Evolutionary conservation across 2,113 vertebrate species (phyloP).

Genomic region (Agapornis roseicollis): DNA sequence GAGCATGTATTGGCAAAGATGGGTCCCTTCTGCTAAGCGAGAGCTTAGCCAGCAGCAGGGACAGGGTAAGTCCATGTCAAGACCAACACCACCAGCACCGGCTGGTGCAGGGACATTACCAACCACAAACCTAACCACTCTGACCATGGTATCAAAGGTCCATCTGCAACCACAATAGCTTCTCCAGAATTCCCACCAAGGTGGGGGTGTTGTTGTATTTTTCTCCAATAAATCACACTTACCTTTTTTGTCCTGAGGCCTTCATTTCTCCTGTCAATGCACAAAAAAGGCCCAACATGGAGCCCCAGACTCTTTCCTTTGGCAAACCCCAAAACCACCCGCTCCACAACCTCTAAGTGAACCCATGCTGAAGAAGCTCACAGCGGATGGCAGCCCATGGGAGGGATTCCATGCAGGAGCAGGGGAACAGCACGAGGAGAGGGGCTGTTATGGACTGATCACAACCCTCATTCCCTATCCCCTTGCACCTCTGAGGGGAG

Average conservation of each 20-base stretch:
- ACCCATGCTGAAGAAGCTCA: background rate
- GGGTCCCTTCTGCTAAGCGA: background rate
- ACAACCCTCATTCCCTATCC: background rate
- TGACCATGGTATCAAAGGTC: rapidly evolving
- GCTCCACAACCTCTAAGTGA: rapidly evolving
- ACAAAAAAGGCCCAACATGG: background rate
- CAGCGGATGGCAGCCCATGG: background rate
- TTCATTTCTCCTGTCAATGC: background rate
- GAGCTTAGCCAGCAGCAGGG: rapidly evolving
- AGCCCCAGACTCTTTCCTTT: background rate
- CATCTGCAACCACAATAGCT: background rate
- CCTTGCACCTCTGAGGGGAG: background rate
- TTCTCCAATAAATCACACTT: background rate
- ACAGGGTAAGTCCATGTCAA: background rate
- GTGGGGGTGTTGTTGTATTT: rapidly evolving
- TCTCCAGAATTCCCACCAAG: background rate
- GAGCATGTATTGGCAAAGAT: rapidly evolving
- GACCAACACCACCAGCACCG: background rate
- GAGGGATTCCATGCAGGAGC: background rate
- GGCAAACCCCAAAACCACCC: background rate
- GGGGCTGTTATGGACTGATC: background rate
- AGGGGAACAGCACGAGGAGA: background rate
- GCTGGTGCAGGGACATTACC: background rate
- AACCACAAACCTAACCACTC: background rate
- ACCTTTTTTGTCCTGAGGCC: background rate